Base-by-base conservation (phyloP, 1,140 invertebrate species). In the Gonatopus flavifemur region DNA sequence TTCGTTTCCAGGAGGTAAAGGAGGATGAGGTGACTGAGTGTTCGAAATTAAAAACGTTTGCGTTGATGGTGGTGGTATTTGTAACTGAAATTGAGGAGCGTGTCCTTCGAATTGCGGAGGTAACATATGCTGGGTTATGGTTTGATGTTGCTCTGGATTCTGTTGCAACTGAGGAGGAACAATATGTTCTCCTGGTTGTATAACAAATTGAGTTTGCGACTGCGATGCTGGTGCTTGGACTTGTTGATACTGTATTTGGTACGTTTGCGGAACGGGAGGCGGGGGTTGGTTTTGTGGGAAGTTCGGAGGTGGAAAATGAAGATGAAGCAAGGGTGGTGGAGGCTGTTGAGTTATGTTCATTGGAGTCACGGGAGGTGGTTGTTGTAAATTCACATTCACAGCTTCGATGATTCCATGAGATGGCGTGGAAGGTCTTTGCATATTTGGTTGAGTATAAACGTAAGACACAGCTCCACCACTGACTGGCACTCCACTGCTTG, bases 231-330 rank as follows among this genome's bases (percentile, higher is more conserved):
- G 49, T 1, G 67, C 54, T 19, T 68, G 66, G 4, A 74, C 60
- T 36, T 73, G 73, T 33, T 76, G 74, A 32, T 75, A 77, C 16
- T 77, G 74, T 44, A 78, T 77, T 45, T 77, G 76, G 32, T 79
- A 77, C 10, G 76, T 75, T 35, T 75, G 77, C 0, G 74, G 71
- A 22, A 77, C 69, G 0, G 74, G 72, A 9, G 74, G 76, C 0
- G 74, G 74, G 18, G 76, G 74, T 47, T 77, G 76, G 60, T 77
- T 77, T 3, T 70, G 72, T 0, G 76, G 69, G 15, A 77, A 76
- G 18, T 70, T 69, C 2, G 74, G 76, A 0, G 74, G 74, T 4
- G 76, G 74, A 40, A 76, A 76, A 28, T 76, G 74, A 9, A 77
- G 51, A 40, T 78, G 74, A 1, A 76, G 45, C 8, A 78, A 46